A percentile compares a stretch with the other conserved stretches of the same genome.
Conservation (phyloP, 2,797 vertebrate genomes). For the Lacerta viridis region DNA sequence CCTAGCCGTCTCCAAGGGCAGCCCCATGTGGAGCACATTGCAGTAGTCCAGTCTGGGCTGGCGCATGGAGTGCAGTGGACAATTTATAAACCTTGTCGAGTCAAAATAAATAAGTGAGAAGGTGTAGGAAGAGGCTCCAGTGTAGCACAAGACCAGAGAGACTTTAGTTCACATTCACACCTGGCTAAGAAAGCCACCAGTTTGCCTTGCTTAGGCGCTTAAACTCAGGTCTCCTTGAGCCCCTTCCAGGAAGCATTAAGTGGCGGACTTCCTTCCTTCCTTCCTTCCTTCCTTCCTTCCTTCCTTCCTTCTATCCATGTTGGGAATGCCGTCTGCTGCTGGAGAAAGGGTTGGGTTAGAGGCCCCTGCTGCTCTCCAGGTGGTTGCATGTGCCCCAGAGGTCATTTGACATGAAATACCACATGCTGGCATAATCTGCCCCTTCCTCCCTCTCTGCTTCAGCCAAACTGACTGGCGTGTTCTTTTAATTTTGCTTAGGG, state of each 20-base stretch:
- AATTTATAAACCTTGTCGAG: no score
- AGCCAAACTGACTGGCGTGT: background rate
- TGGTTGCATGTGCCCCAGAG: background rate
- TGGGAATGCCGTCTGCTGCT: background rate
- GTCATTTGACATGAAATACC: background rate
- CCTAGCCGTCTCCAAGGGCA: no score
- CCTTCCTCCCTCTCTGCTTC: no score
- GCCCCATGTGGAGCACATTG: no score
- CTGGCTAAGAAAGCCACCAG: background rate
- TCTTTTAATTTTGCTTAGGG: conserved; percentile 80
- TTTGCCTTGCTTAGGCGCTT: background rate
- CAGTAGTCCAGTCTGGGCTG: no score
- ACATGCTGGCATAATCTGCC: no score
- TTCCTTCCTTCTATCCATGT: background rate
- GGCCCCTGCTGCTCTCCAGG: background rate
- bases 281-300: background rate
- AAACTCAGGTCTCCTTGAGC: background rate
- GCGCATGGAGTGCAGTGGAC: no score
- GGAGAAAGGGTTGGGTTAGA: background rate
- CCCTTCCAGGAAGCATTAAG: background rate
- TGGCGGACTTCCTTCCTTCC: background rate
- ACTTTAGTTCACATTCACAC: background rate
- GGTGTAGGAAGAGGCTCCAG: background rate
- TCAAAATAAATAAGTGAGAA: no score
- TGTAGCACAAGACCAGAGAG: background rate